Base-by-base conservation (phyloP, 2,113 vertebrate genomes). In the Nesogale talazaci region DNA sequence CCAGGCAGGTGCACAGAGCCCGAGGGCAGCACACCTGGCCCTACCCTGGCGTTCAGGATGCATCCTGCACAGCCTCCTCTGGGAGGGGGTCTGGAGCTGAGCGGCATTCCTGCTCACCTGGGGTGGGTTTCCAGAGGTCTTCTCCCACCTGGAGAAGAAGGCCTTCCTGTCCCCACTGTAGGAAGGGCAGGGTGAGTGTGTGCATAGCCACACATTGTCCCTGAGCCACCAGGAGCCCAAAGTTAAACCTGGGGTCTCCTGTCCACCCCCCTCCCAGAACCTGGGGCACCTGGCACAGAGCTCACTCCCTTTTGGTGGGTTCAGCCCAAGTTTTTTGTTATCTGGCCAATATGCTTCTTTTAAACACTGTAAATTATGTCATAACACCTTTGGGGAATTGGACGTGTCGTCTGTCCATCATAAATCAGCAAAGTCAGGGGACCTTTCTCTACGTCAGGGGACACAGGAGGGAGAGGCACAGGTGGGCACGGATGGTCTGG, bases 161-260 rank as follows among this genome's bases (percentile, higher is more conserved):
- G 22, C 34, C 22, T 0, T 3, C 2, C 7, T 2, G 14, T 17
- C 42, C 42, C 56, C n/a, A 0, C 25, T 16, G 0, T 29, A 56
- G 25, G 52, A 67, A 25, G 22, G 22, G 22, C 46, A 57, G n/a
- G 27, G 17, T 76, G 76, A 65, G 23, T 42, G 76, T 86, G 77
- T 9, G 59, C 17, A 61, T 12, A 61, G 40, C 38, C 34, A 72
- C 36, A 42, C 8, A 74, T 56, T 82, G 31, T 83, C 63, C 75
- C 82, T 52, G 31, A 82, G 69, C 82, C 81, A 36, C 70, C 57
- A 3, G 67, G 10, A 81, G 27, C 61, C 36, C 19, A 23, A 46
- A 56, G 75, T 87, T 56, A 29, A 65, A 59, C 25, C 36, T 4
- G 10, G 36, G 36, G 79, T 52, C 88, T 82, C 63, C 12, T 52